These are phyloP conservation scores for Epinephelus cyanopodus DNA, from an alignment of 2,113 vertebrate species.

Conservation along the genomic window DNA sequence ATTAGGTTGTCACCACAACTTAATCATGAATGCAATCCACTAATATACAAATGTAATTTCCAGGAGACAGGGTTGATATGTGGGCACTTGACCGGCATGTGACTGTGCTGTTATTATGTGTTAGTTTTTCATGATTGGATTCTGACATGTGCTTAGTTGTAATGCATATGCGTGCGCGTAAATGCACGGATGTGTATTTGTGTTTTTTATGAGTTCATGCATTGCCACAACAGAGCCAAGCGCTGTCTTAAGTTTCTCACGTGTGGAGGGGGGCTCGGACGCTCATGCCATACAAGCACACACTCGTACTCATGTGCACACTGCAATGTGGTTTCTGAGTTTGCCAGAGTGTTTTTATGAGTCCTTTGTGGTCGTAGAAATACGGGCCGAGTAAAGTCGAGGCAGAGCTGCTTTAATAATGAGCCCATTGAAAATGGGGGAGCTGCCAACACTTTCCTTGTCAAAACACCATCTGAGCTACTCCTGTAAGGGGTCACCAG, in stretches of 20 bases:
- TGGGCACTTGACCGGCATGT: not conserved
- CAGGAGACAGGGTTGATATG: too few species aligned
- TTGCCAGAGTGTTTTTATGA: conserved; percentile 77
- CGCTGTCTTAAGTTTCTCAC: conserved; percentile 51
- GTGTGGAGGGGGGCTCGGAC: conserved; percentile 6
- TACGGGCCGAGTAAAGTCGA: conserved; percentile 64
- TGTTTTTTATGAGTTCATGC: conserved; percentile 19
- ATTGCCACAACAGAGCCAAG: conserved; percentile 51
- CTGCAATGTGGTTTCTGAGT: conserved; percentile 64
- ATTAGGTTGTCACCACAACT: too few species aligned
- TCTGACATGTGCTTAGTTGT: conserved; percentile 4
- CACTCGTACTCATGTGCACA: conserved; percentile 16
- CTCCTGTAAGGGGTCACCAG: conserved; percentile 58
- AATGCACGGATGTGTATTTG: conserved; percentile 16
- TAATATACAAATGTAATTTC: too few species aligned
- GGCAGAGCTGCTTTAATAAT: conserved; percentile 74
- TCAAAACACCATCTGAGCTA: conserved; percentile 72
- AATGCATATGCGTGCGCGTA: conserved; percentile 2
- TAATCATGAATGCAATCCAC: too few species aligned
- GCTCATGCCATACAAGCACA: conserved; percentile 17
- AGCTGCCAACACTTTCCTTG: conserved; percentile 67
- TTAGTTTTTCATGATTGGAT: not conserved
- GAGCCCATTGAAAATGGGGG: conserved; percentile 74
- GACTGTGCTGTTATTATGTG: not conserved
- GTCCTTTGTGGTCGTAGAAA: conserved; percentile 73